Evolutionary conservation across 2,113 vertebrate genomes (phyloP), one percentile per base, ranked within the genome.

Genomic region (Tichodroma muraria): DNA sequence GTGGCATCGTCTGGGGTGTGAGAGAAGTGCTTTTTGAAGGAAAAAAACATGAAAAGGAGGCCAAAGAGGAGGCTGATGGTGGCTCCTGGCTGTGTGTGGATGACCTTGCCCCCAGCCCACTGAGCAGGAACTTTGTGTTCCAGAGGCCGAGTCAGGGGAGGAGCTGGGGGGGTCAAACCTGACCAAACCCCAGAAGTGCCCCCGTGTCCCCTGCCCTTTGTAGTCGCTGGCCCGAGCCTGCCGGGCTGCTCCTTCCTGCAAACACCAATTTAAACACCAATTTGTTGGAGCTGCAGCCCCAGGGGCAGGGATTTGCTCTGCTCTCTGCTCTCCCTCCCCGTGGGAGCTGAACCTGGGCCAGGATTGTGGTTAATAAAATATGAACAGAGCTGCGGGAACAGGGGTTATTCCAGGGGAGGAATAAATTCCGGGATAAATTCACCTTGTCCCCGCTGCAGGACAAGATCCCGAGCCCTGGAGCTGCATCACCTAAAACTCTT

Each of bases 181-280:
- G 44, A 27, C 5, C 30, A 40, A 57, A 1, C 1, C 15, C 18
- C 27, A 70, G 54, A 15, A 3, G 35, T 31, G 22, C 2, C 35
- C 52, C 18, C 8, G 23, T 2, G 59, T 23, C 54, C 28, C 5
- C 33, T 18, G 68, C 8, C 1, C 28, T 25, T 3, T 27, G 80
- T 1, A 17, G 87, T 9, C 42, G 2, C 30, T 0, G 11, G 10
- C 53, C 53, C 3, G 8, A 4, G 17, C n/a, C 69, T 24, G 49
- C 45, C 10, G 24, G 53, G 68, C 8, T 16, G 8, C 8, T 54
- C 37, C 70, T 77, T 40, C 28, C 89, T 27, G 47, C 3, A 79
- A 75, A 61, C 8, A 6, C 2, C 16, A 0, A 49, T 45, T 18
- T 6, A 13, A 49, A 49, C 12, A 13, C 23, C 47, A 15, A 24